Evolutionary conservation across 2,888 invertebrate genomes (phyloP).

Genomic region (Drosophila greeni): DNA sequence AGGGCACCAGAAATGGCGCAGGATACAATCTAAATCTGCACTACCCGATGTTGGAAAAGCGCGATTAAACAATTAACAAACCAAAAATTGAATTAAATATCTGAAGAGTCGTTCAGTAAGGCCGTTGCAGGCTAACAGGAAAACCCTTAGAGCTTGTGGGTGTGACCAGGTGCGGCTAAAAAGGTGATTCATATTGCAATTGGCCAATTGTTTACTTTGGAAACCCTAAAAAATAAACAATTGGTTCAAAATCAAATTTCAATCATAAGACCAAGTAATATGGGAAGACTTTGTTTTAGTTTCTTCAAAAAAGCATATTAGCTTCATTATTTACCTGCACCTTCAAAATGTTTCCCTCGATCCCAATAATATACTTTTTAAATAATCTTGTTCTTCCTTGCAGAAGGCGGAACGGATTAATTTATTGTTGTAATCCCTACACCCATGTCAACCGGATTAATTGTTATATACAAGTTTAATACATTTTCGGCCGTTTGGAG

Average conservation of each 20-base stretch:
- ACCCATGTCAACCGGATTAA: no score
- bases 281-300: no score
- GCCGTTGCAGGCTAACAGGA: slow-evolving; percentile 2
- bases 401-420: no score
- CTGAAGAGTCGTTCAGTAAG: slow-evolving; percentile 14
- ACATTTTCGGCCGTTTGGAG: neutral
- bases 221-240: neutral
- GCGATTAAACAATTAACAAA: slow-evolving; percentile 35
- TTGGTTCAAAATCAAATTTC: neutral
- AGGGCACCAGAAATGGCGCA: slow-evolving; percentile 20
- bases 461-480: slow-evolving; percentile 3
- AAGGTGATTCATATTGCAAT: slow-evolving; percentile 12
- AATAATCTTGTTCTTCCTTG: neutral
- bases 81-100: slow-evolving; percentile 18
- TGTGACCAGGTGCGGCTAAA: slow-evolving; percentile 23
- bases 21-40: neutral
- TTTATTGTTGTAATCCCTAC: slow-evolving; percentile 1
- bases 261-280: no score
- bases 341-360: neutral
- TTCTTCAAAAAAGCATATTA: no score
- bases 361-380: neutral
- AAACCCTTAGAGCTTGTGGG: slow-evolving; percentile 1
- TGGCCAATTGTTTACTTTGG: slow-evolving; percentile 8
- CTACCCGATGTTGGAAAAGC: neutral
- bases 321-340: no score